Base-by-base conservation (phyloP, 2,888 invertebrate species). In the Aspidiotus destructor region DNA sequence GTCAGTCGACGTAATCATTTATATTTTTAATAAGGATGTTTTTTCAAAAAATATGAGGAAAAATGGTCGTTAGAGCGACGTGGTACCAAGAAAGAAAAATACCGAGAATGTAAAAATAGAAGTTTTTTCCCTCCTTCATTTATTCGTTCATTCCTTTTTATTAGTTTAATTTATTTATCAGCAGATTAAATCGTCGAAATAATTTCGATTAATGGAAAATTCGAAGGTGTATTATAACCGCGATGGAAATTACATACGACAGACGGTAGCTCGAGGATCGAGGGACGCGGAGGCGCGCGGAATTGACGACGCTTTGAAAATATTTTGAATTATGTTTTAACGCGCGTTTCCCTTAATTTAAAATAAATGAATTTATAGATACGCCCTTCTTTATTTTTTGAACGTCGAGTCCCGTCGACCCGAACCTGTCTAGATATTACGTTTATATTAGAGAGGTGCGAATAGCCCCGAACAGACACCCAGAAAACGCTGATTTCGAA, bases 331-430 rank as follows among this genome's bases (percentile, higher is more conserved):
- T 65, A 65, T 65, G 58, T 65, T 65, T 65, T 40, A 57, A 63
- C 64, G 64, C 65, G 65, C 61, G 41, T 65, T 65, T 65, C 65
- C 65, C 65, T 65, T 65, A 65, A 65, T 65, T 65, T 65, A 65
- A 65, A 65, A 65, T 65, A 65, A 65, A 65, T 65, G 65, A 65
- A 65, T 65, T 65, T 65, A 65, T 65, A 65, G 65, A 65, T 65
- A 65, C 65, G 65, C 65, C 65, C 65, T 65, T 65, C 65, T 65
- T 65, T 65, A 65, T 65, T 61, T n/a, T 41, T 44, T 3, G 16
- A n/a, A 9, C 28, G 28, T 28, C 28, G 28, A 28, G 28, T 28
- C 28, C 28, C 28, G 28, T 28, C 28, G 28, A 28, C 28, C 28
- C 28, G 28, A 28, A 28, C 28, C 5, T 28, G 44, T 16, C 41